phyloP scores from a whole-genome alignment of 1,140 invertebrate species.

The Lasaia peninsularis region DNA sequence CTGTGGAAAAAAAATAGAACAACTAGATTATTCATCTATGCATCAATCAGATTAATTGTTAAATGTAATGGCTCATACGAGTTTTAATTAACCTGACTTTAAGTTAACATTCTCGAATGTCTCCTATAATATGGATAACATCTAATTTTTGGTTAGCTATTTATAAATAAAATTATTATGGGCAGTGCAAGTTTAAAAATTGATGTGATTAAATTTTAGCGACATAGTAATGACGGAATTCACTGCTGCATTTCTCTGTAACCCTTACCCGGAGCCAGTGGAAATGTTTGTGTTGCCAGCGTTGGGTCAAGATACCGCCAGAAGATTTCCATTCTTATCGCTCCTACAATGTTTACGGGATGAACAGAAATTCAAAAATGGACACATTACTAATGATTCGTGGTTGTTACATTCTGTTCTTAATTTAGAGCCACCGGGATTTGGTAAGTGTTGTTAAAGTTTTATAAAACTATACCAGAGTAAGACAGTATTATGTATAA shows the following conservation, averaged over 20 bases:
- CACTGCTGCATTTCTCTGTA: constrained; percentile 73
- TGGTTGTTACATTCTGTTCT: constrained; percentile 79
- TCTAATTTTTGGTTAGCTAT: too few relatives aligned
- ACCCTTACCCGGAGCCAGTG: constrained; percentile 77
- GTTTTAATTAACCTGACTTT: too few relatives aligned
- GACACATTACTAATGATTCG: constrained; percentile 54
- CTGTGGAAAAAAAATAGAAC: too few relatives aligned
- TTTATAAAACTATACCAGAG: background rate
- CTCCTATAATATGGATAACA: too few relatives aligned
- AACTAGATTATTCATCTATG: too few relatives aligned
- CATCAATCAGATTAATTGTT: too few relatives aligned
- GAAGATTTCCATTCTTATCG: constrained; percentile 75
- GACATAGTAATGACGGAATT: constrained; percentile 71
- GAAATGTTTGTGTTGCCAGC: constrained; percentile 78
- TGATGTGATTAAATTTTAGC: constrained; percentile 41
- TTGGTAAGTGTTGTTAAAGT: constrained; percentile 79
- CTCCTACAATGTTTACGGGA: constrained; percentile 57
- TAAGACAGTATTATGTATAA: too few relatives aligned
- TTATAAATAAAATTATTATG: too few relatives aligned
- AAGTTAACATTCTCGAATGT: too few relatives aligned
- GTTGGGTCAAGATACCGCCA: constrained; percentile 53
- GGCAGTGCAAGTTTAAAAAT: background rate
- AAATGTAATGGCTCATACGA: too few relatives aligned
- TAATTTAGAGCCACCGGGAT: constrained; percentile 81
- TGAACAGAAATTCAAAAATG: constrained; percentile 40